These are phyloP conservation scores for Sipha flava DNA, from an alignment of 1,140 invertebrate genomes.

Conservation along the genomic window DNA sequence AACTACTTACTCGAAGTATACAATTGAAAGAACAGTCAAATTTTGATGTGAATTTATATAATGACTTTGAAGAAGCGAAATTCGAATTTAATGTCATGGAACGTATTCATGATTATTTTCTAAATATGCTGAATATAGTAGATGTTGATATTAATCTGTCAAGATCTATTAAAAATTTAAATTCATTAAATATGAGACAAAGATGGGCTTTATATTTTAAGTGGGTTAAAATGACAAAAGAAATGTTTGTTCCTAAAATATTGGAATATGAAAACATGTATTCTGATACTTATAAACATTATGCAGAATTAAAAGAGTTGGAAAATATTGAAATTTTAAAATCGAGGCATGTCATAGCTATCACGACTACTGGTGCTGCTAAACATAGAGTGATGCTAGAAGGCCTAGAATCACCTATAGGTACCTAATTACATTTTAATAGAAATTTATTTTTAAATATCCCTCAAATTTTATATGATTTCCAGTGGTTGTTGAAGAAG, in stretches of 20 bases:
- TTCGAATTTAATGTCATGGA: neutral
- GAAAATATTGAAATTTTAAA: constrained; percentile 32
- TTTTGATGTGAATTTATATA: neutral
- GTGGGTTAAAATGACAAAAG: neutral
- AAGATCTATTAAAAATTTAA: neutral
- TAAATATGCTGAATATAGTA: neutral
- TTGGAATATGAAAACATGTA: neutral
- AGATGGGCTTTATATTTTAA: neutral
- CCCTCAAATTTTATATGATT: neutral
- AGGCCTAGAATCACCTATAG: constrained; percentile 52
- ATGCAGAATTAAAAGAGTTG: constrained; percentile 2
- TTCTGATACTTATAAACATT: neutral
- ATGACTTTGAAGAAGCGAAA: neutral
- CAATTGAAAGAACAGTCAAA: neutral
- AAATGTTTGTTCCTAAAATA: neutral
- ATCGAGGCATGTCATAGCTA: constrained; percentile 52
- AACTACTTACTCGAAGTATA: neutral
- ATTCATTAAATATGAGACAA: neutral
- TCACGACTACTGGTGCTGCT: constrained; percentile 71
- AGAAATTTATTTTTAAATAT: neutral
- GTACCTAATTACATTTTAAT: neutral
- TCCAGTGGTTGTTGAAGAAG: constrained; percentile 70
- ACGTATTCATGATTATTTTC: neutral
- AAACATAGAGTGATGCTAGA: constrained; percentile 54
- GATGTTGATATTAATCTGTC: neutral